A percentile compares a stretch with the other conserved stretches of the same genome.
phyloP scores from a whole-genome alignment of 2,888 invertebrate species.

The Aphrophora alni region DNA sequence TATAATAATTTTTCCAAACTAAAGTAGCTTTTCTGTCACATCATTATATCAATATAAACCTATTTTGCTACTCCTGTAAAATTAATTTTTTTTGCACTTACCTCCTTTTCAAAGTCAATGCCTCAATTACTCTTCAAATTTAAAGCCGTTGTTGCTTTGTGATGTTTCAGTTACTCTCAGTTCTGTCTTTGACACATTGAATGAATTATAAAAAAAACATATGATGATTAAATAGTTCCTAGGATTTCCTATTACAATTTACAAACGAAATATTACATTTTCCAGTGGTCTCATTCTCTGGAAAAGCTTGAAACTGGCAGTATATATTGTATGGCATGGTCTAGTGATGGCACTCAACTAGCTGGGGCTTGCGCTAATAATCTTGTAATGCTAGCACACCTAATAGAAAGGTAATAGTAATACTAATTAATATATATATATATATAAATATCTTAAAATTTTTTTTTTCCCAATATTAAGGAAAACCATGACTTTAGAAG shows the following conservation, averaged over 20 bases:
- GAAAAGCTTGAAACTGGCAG: constrained; percentile 91
- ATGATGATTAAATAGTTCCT: no score
- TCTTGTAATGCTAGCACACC: constrained; percentile 87
- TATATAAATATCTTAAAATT: neutral
- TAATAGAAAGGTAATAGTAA: constrained; percentile 75
- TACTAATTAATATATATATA: neutral
- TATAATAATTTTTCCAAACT: neutral
- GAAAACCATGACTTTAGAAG: no score
- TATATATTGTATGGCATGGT: constrained; percentile 90
- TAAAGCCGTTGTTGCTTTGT: no score
- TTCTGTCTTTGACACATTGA: no score
- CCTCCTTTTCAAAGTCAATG: neutral
- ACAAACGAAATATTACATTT: no score
- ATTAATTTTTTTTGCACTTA: no score
- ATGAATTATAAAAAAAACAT: no score
- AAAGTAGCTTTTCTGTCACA: neutral
- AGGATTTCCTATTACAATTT: no score
- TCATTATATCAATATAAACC: neutral
- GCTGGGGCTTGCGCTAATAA: constrained; percentile 95
- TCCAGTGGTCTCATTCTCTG: constrained; percentile 93
- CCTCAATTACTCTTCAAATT: no score
- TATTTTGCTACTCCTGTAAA: neutral
- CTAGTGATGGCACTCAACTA: constrained; percentile 93
- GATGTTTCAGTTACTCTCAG: no score
- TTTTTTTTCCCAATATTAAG: no score